Conservation (phyloP, 2,113 vertebrate genomes). For the Sorex fumeus region DNA sequence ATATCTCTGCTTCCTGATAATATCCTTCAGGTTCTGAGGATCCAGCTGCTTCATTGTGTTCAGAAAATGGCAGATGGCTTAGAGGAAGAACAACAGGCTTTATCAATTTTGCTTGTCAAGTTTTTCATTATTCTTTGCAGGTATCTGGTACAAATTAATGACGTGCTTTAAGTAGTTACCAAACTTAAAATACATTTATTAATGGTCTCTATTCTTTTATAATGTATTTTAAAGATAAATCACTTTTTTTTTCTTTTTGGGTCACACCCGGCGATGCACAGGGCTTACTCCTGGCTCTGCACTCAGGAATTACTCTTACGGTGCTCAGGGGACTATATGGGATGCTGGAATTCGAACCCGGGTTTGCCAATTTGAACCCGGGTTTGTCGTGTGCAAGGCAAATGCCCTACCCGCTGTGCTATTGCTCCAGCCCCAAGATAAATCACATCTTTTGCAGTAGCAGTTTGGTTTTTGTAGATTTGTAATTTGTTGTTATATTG, state of each 20-base stretch:
- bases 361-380: no score
- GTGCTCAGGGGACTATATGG: no score
- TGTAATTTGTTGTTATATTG: slow-evolving; percentile 34
- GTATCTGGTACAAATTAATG: slow-evolving; percentile 85
- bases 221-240: slow-evolving; percentile 10
- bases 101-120: slow-evolving; percentile 96
- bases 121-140: slow-evolving; percentile 99
- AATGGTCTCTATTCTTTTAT: neutral
- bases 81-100: slow-evolving; percentile 95
- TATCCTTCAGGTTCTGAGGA: slow-evolving; percentile 97
- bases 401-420: no score
- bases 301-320: no score
- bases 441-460: no score
- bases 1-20: slow-evolving; percentile 97
- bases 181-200: slow-evolving; percentile 56
- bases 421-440: no score
- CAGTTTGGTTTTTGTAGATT: neutral
- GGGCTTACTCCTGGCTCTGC: no score
- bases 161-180: slow-evolving; percentile 33
- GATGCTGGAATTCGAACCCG: no score
- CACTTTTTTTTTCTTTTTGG: no score
- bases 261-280: no score
- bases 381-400: no score
- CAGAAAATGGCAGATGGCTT: slow-evolving; percentile 97
- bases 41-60: slow-evolving; percentile 96